Evolutionary conservation across 1,140 invertebrate species (phyloP).

Genomic region (Brachionus plicatilis): DNA sequence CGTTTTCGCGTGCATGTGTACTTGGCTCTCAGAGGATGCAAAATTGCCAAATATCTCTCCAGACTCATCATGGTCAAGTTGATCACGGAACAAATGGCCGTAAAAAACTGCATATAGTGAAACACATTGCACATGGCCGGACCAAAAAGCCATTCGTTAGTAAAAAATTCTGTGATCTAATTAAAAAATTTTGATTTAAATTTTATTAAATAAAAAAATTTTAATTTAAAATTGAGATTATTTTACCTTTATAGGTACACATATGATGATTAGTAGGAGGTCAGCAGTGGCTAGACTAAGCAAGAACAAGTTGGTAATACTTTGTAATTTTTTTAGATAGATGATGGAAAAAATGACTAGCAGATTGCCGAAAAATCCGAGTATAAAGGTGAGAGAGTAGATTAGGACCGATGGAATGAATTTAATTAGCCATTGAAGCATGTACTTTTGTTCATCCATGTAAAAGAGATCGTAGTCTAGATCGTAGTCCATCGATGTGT

Average conservation of each 20-base stretch:
- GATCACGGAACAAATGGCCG: constrained; percentile 69
- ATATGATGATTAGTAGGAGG: constrained; percentile 66
- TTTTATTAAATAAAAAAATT: not conserved
- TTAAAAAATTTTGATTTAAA: constrained; percentile 39
- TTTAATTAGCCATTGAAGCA: not conserved
- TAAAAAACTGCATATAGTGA: constrained; percentile 71
- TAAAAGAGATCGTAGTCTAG: not conserved
- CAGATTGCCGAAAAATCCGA: constrained; percentile 27
- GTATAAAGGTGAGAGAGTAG: constrained; percentile 3
- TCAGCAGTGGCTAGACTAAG: constrained; percentile 66
- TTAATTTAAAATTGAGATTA: not conserved
- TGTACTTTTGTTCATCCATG: not conserved
- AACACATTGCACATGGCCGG: constrained; percentile 67
- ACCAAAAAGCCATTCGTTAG: constrained; percentile 69
- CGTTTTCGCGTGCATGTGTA: constrained; percentile 68
- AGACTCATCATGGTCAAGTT: constrained; percentile 73
- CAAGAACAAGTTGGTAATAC: constrained; percentile 38
- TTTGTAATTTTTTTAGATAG: constrained; percentile 33
- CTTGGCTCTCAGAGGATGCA: constrained; percentile 72
- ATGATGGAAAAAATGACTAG: constrained; percentile 32
- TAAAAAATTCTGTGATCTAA: constrained; percentile 69
- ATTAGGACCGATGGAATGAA: constrained; percentile 10
- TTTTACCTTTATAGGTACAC: constrained; percentile 69
- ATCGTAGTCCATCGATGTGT: not conserved
- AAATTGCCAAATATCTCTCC: constrained; percentile 87